Evolutionary conservation across 1,140 invertebrate species (phyloP).

Genomic region (Drosophila varians): DNA sequence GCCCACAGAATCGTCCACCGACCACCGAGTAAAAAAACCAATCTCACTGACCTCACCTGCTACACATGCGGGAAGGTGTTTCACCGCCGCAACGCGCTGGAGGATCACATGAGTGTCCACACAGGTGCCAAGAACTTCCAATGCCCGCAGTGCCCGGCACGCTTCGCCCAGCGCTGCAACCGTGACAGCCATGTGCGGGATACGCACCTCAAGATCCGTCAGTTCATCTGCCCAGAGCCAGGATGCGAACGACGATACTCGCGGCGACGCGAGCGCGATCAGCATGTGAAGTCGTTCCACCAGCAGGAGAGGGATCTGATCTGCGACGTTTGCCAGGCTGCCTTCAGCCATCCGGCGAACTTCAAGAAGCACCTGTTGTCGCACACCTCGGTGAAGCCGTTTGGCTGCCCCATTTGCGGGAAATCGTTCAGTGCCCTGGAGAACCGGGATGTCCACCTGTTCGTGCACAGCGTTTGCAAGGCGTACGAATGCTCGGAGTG

Average conservation of each 20-base stretch:
- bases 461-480: conserved; percentile 93
- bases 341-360: conserved; percentile 93
- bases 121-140: conserved; percentile 89
- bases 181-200: conserved; percentile 91
- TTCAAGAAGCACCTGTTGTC: conserved; percentile 92
- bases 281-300: conserved; percentile 92
- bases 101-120: conserved; percentile 92
- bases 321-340: conserved; percentile 89
- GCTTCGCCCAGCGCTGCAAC: conserved; percentile 91
- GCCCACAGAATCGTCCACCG: conserved; percentile 1
- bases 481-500: conserved; percentile 93
- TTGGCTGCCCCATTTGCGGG: conserved; percentile 92
- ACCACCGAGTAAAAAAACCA: not conserved
- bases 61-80: conserved; percentile 89
- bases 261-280: conserved; percentile 89
- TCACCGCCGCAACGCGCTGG: conserved; percentile 89
- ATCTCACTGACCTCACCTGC: conserved; percentile 85
- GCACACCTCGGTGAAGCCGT: conserved; percentile 92
- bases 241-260: conserved; percentile 89
- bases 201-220: conserved; percentile 90
- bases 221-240: conserved; percentile 87
- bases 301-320: conserved; percentile 91
- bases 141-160: conserved; percentile 91
- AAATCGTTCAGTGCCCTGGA: conserved; percentile 93
- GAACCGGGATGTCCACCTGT: conserved; percentile 93